These are phyloP conservation scores for Aleiodes alternator DNA, from an alignment of 2,888 invertebrate genomes.

Conservation along the genomic window DNA sequence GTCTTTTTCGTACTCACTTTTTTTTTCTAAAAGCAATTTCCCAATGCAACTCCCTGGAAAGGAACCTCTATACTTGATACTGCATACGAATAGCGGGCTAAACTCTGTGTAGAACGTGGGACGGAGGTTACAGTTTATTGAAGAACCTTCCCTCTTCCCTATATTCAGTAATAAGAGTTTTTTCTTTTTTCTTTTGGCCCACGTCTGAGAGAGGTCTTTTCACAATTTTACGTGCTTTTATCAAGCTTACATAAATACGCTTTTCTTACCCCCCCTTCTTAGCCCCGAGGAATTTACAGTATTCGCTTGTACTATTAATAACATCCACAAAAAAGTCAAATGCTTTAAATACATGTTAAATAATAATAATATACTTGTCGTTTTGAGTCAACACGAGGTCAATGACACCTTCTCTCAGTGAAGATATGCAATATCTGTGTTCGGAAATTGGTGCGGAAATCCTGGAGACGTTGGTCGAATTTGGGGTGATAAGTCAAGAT, in stretches of 20 bases:
- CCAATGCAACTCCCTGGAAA: conserved; percentile 32
- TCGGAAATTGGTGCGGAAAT: no score
- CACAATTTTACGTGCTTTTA: conserved; percentile 22
- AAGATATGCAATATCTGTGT: no score
- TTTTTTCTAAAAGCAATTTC: conserved; percentile 21
- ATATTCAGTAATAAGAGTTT: conserved; percentile 29
- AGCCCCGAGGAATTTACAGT: no score
- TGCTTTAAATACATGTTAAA: not conserved
- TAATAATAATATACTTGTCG: not conserved
- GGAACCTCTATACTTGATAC: conserved; percentile 29
- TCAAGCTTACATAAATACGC: not conserved
- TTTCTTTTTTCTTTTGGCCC: not conserved
- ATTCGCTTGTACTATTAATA: no score
- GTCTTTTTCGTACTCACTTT: not conserved
- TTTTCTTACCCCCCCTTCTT: no score
- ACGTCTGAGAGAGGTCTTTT: conserved; percentile 12
- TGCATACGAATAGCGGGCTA: conserved; percentile 34
- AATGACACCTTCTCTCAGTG: conserved; percentile 20
- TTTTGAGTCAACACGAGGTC: conserved; percentile 14
- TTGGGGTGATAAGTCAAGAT: no score
- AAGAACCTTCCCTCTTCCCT: conserved; percentile 17
- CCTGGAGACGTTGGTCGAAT: no score
- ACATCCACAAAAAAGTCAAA: no score
- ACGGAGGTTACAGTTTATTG: conserved; percentile 10
- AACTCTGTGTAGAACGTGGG: conserved; percentile 22